Base-by-base conservation (phyloP, 2,888 invertebrate species). In the Latrodectus elegans region DNA sequence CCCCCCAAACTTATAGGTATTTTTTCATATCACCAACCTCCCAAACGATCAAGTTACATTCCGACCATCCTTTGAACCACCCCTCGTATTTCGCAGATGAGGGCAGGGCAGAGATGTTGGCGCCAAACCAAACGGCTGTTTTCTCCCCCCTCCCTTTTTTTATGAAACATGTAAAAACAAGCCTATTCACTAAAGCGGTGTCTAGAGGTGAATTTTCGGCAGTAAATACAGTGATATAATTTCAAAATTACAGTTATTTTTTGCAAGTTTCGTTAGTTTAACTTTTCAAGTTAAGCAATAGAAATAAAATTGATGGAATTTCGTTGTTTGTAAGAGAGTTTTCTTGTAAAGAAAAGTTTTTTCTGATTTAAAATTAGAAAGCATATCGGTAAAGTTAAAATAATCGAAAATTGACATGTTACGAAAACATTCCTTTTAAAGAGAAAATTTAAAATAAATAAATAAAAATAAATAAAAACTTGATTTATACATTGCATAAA, bases 41-140 rank as follows among this genome's bases (percentile, higher is more conserved):
- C 65, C 49, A 73, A 81, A 81, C 72, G 72, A 81, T 81, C 80
- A 64, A 22, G 64, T 81, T 73, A 73, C 79, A 65, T 64, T 52
- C 17, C 49, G 52, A 67, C 52, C 55, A 60, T 60, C 71, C 51
- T 55, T 12, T 10, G 72, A 38, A 51, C 55, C 65, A 17, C 76
- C 76, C 52, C 49, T 17, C 51, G 17, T n/a, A 65, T 77, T 77
- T 60, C 60, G 12, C 10, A n/a, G 12, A 15, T 60, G 14, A 60
- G 12, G 60, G n/a, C n/a, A n/a, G 60, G 60, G 60, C 60, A n/a
- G 60, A 60, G n/a, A 15, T n/a, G 60, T 15, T 15, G 60, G 60
- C 60, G 60, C 60, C 60, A 60, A 60, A n/a, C n/a, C 60, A 15
- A 60, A 60, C 12, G 10, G 10, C 11, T 11, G 12, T 11, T 11